Evolutionary conservation across 2,797 vertebrate genomes (phyloP).

Genomic region (Toxotes lorentzi): DNA sequence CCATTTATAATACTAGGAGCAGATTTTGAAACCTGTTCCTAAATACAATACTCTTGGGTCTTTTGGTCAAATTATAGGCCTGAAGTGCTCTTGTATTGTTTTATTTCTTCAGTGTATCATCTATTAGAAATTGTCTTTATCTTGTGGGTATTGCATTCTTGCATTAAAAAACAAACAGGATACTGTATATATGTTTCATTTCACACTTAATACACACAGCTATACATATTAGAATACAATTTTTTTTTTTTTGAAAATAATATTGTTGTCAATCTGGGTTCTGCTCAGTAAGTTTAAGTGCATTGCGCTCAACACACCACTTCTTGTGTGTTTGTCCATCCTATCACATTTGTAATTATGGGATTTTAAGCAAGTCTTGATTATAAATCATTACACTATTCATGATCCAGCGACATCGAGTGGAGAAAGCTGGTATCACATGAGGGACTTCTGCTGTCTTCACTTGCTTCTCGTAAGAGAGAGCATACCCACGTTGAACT

Average conservation of each 20-base stretch:
- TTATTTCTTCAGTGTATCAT: slow-evolving; percentile 25
- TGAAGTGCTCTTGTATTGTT: slow-evolving; percentile 54
- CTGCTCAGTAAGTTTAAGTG: background rate
- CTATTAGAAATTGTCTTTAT: slow-evolving; percentile 27
- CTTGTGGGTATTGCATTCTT: slow-evolving; percentile 50
- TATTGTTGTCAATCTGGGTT: background rate
- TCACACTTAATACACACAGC: background rate
- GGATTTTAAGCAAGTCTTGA: background rate
- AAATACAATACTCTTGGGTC: background rate
- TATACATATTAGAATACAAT: background rate
- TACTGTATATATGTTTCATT: background rate
- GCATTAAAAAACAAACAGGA: slow-evolving; percentile 57
- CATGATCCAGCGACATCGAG: background rate
- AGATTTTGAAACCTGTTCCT: slow-evolving; percentile 2
- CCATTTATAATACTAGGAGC: slow-evolving; percentile 10
- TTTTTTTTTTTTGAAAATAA: background rate
- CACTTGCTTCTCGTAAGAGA: background rate
- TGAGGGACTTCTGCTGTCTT: background rate
- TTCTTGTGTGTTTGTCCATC: background rate
- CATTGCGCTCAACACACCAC: too few species aligned
- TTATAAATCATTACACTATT: background rate
- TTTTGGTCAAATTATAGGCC: slow-evolving; percentile 24
- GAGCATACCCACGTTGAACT: background rate
- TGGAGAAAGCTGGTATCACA: background rate
- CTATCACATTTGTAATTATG: background rate